Evolutionary conservation across 1,140 invertebrate species (phyloP).

Genomic region (Papilio helenus): DNA sequence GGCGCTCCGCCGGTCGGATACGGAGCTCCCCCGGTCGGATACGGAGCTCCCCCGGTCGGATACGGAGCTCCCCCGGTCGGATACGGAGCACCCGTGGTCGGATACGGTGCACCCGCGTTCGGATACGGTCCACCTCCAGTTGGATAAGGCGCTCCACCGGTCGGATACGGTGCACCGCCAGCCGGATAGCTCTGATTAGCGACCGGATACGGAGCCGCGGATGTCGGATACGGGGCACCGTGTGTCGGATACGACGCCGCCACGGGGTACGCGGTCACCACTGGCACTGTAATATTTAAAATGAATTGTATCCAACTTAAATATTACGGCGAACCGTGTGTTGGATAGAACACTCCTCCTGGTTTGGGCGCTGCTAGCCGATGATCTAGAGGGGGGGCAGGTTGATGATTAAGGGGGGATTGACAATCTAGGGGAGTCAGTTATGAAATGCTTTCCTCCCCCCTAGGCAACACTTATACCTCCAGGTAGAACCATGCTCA

Average conservation of each 20-base stretch:
- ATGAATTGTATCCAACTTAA: neutral
- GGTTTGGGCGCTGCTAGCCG: too few species aligned
- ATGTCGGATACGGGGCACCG: constrained; percentile 45
- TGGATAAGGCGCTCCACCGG: constrained; percentile 31
- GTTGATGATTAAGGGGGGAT: too few species aligned
- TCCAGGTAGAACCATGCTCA: neutral
- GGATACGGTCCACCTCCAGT: constrained; percentile 8
- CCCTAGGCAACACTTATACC: too few species aligned
- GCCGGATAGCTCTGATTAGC: neutral
- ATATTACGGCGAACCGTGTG: neutral
- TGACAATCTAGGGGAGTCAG: too few species aligned
- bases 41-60: constrained; percentile 37
- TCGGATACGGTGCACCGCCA: constrained; percentile 41
- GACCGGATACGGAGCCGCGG: constrained; percentile 40
- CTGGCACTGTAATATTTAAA: constrained; percentile 32
- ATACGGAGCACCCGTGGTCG: constrained; percentile 36
- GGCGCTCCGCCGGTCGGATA: constrained; percentile 42
- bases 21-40: constrained; percentile 40
- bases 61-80: constrained; percentile 44
- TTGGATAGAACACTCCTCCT: neutral
- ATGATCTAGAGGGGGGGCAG: too few species aligned
- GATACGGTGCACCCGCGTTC: constrained; percentile 38
- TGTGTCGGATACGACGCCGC: constrained; percentile 40
- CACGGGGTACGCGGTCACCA: constrained; percentile 54
- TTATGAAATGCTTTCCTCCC: too few species aligned